A percentile compares a stretch with the other conserved stretches of the same genome.
These are phyloP conservation scores for Aporophyla nigra DNA, from an alignment of 2,888 invertebrate genomes.

Conservation along the genomic window DNA sequence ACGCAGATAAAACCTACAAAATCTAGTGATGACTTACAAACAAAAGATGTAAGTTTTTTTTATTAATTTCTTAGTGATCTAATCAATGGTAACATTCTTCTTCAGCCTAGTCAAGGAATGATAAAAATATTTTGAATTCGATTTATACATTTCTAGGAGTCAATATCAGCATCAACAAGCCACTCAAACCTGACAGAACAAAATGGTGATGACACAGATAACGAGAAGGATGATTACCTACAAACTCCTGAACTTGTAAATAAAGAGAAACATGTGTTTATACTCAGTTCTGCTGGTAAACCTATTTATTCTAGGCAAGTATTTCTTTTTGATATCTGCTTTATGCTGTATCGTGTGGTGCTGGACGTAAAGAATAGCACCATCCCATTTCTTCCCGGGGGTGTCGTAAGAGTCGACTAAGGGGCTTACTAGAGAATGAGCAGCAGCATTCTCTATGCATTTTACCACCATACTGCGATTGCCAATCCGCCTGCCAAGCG, in stretches of 20 bases:
- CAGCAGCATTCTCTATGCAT: too few relatives aligned
- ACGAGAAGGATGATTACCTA: constrained; percentile 92
- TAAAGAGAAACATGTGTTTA: constrained; percentile 97
- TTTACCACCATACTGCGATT: too few relatives aligned
- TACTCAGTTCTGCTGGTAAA: constrained; percentile 98
- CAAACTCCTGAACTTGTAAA: constrained; percentile 94
- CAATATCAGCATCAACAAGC: constrained; percentile 83
- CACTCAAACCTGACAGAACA: constrained; percentile 81
- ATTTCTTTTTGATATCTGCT: too few relatives aligned
- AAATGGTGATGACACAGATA: constrained; percentile 79
- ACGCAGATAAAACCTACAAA: constrained; percentile 77
- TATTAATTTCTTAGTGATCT: neutral
- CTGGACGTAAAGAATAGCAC: too few relatives aligned
- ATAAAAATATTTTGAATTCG: too few relatives aligned
- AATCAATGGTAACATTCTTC: neutral
- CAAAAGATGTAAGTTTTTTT: constrained; percentile 80
- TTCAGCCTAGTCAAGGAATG: neutral
- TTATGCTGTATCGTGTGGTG: too few relatives aligned
- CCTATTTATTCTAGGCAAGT: constrained; percentile 97
- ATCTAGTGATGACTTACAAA: constrained; percentile 84
- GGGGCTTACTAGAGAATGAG: too few relatives aligned
- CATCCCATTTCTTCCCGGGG: too few relatives aligned
- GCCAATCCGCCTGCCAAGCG: too few relatives aligned
- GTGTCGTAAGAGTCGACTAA: too few relatives aligned
- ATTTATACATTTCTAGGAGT: constrained; percentile 73